phyloP scores from a whole-genome alignment of 2,888 invertebrate genomes.

The Clanis bilineata region DNA sequence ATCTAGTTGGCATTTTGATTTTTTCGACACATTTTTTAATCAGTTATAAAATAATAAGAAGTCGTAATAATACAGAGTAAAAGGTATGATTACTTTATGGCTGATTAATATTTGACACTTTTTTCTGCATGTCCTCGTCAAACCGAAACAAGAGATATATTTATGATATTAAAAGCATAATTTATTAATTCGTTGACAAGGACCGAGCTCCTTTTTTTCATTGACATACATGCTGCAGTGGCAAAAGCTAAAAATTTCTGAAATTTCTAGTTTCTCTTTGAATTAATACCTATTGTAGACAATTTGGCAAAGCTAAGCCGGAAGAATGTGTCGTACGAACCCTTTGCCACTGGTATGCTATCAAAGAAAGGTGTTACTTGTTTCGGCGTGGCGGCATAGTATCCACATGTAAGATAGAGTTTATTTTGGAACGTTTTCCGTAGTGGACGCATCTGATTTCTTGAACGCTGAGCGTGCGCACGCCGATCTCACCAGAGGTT shows the following conservation, averaged over 20 bases:
- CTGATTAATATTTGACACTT: neutral
- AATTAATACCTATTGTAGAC: too few species aligned
- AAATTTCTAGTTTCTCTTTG: too few species aligned
- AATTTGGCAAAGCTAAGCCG: too few species aligned
- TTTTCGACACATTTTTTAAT: neutral
- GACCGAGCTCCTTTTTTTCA: too few species aligned
- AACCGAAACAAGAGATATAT: neutral
- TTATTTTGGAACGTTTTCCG: slow-evolving; percentile 19
- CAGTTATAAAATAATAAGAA: neutral
- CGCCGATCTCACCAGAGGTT: slow-evolving; percentile 72
- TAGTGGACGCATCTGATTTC: slow-evolving; percentile 73
- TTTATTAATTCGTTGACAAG: too few species aligned
- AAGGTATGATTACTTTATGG: neutral
- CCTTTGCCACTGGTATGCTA: neutral
- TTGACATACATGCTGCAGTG: too few species aligned
- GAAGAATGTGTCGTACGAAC: too few species aligned
- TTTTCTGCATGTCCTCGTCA: neutral
- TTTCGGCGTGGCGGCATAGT: neutral
- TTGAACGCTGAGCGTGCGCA: slow-evolving; percentile 70
- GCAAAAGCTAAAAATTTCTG: too few species aligned
- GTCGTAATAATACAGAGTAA: too few species aligned
- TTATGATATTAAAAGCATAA: too few species aligned
- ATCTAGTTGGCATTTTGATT: neutral
- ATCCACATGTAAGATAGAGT: slow-evolving; percentile 12
- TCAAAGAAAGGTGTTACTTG: too few species aligned